phyloP scores from a whole-genome alignment of 2,113 vertebrate species.

The Trochalopteron elliotii region DNA sequence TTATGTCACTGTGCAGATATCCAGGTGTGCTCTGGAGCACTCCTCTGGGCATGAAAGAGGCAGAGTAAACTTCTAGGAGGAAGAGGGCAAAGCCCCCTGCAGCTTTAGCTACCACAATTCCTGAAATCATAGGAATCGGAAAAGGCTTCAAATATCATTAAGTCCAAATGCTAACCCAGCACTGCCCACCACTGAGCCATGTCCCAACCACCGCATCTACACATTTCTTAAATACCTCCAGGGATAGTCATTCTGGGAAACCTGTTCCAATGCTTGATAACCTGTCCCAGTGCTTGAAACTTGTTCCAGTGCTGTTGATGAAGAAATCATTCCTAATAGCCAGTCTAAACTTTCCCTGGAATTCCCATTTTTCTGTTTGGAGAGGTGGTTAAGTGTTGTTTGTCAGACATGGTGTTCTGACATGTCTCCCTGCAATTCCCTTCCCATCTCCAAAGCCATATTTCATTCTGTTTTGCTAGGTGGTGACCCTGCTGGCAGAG shows the following conservation, averaged over 20 bases:
- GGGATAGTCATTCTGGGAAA: not conserved
- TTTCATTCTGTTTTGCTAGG: not conserved
- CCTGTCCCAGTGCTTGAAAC: too few relatives aligned
- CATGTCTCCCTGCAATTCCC: not conserved
- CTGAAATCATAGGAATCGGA: not conserved
- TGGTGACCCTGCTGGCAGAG: not conserved
- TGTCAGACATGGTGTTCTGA: not conserved
- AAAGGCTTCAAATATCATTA: not conserved
- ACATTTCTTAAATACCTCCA: not conserved
- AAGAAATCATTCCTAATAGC: not conserved
- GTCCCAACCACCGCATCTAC: not conserved
- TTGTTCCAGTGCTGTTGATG: not conserved
- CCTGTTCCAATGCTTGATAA: not conserved
- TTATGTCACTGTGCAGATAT: not conserved
- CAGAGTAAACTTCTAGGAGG: not conserved
- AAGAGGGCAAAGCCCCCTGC: not conserved
- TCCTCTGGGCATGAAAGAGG: not conserved
- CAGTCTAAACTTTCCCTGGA: not conserved
- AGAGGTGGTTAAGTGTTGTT: not conserved
- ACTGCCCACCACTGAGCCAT: not conserved
- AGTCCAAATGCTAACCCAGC: not conserved
- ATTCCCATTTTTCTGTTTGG: not conserved
- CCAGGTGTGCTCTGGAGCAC: rapidly evolving
- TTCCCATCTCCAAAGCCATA: rapidly evolving
- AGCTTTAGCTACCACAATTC: not conserved